Conservation (phyloP, 2,888 invertebrate species). For the Phyto melanocephala region DNA sequence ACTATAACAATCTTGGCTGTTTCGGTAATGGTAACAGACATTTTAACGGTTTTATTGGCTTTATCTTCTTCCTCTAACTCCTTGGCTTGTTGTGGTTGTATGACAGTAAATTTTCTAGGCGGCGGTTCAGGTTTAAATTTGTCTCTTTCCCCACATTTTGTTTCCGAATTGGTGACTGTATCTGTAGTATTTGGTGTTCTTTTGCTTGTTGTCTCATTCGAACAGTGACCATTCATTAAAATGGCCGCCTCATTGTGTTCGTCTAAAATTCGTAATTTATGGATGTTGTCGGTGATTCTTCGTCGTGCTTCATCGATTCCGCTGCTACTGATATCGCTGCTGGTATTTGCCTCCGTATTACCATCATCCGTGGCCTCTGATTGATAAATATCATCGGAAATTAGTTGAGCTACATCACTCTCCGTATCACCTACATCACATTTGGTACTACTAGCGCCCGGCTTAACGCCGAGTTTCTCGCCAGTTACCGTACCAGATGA, state of each 20-base stretch:
- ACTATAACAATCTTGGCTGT: conserved; percentile 70
- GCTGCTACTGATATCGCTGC: conserved; percentile 66
- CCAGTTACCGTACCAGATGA: conserved; percentile 77
- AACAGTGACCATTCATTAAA: conserved; percentile 61
- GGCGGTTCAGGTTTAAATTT: conserved; percentile 68
- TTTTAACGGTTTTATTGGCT: conserved; percentile 69
- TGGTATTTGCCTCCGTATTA: conserved; percentile 39
- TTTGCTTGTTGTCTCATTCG: conserved; percentile 32
- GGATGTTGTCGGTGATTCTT: conserved; percentile 67
- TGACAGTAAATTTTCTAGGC: conserved; percentile 67
- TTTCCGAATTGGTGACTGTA: neutral
- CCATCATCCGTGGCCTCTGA: conserved; percentile 76
- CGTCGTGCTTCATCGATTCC: conserved; percentile 54
- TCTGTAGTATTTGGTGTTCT: neutral
- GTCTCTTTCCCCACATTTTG: conserved; percentile 16
- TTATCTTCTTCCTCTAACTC: conserved; percentile 41
- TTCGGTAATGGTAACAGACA: conserved; percentile 71
- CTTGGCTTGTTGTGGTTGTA: conserved; percentile 66
- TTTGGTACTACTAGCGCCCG: conserved; percentile 71
- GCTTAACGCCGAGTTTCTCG: conserved; percentile 67
- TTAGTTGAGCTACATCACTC: conserved; percentile 74
- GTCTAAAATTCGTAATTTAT: conserved; percentile 75
- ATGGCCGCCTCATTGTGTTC: conserved; percentile 62
- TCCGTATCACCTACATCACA: conserved; percentile 73
- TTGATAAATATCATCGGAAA: conserved; percentile 74